Evolutionary conservation across 1,140 invertebrate species (phyloP).

Genomic region (Wiebesia pumilae): DNA sequence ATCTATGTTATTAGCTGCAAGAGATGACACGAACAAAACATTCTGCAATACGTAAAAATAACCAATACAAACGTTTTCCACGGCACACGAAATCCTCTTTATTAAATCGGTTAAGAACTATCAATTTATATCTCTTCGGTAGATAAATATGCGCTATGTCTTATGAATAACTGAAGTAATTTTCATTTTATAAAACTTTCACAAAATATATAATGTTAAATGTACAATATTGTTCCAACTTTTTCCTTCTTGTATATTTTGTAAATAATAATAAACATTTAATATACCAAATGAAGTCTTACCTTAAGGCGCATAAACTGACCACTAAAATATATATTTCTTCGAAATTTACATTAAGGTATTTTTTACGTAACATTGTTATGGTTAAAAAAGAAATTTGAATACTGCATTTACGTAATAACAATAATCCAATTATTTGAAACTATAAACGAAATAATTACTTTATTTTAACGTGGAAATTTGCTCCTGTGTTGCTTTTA

Average conservation of each 20-base stretch:
- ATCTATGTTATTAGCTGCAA: background rate
- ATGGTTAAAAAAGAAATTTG: background rate
- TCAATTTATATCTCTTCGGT: background rate
- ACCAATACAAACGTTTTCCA: background rate
- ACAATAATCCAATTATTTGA: background rate
- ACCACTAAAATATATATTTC: background rate
- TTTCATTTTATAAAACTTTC: background rate
- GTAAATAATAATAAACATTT: background rate
- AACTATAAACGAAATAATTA: background rate
- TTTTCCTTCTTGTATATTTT: background rate
- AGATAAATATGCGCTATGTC: background rate
- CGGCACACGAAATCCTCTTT: constrained; percentile 30
- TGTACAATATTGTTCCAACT: background rate
- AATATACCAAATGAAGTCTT: background rate
- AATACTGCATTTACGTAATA: background rate
- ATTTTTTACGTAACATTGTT: background rate
- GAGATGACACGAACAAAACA: background rate
- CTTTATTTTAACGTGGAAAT: background rate
- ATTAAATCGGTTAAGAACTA: background rate
- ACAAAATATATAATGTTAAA: background rate
- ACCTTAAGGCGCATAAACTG: background rate
- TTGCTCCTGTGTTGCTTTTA: background rate
- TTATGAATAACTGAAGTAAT: background rate
- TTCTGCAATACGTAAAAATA: background rate
- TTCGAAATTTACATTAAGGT: background rate